A percentile compares a stretch with the other conserved stretches of the same genome.
Conservation (phyloP, 2,113 vertebrate genomes). For the Rhizomys pruinosus region DNA sequence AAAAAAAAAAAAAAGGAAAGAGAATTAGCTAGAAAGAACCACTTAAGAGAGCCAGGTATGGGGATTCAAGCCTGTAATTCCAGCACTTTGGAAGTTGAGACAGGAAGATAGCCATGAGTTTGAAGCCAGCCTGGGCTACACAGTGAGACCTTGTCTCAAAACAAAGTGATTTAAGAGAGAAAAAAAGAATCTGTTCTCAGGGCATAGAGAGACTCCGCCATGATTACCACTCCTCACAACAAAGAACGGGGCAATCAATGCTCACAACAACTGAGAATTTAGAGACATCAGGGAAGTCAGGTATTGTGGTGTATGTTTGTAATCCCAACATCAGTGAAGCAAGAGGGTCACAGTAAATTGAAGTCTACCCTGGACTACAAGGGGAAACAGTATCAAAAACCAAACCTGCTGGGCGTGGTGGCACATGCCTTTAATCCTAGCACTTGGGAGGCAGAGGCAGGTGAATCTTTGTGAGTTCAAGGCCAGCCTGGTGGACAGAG, state of each 20-base stretch:
- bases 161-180: neutral
- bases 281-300: neutral
- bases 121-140: neutral
- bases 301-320: neutral
- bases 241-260: neutral
- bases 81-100: neutral
- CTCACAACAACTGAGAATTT: slow-evolving; percentile 28
- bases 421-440: too few species aligned
- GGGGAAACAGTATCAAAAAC: neutral
- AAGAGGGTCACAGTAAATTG: neutral
- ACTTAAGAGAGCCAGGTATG: neutral
- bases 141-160: neutral
- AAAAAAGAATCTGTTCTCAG: slow-evolving; percentile 11
- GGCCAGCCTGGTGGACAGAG: too few species aligned
- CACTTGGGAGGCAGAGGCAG: too few species aligned
- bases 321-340: neutral
- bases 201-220: neutral
- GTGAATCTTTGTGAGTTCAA: too few species aligned
- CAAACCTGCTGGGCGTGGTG: too few species aligned
- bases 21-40: neutral
- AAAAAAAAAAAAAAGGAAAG: neutral
- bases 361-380: neutral
- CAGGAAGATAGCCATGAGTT: neutral
- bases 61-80: neutral
- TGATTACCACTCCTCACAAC: slow-evolving; percentile 13